Percentiles rank a stretch among this genome's conserved stretches.
Conservation (phyloP, 1,140 invertebrate species). For the Papilio xuthus region DNA sequence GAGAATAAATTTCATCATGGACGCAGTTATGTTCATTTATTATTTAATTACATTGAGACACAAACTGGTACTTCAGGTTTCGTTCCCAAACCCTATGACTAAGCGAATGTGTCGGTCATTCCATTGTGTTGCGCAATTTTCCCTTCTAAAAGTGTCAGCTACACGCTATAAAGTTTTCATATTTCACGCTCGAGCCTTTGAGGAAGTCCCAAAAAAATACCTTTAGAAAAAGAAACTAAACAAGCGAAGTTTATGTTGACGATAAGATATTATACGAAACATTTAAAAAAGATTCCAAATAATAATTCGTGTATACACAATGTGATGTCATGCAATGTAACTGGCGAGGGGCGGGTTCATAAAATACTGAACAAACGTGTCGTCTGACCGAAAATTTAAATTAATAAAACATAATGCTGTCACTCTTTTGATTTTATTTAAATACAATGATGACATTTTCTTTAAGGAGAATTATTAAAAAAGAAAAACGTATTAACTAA, state of each 20-base stretch:
- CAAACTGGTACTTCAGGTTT: conserved; percentile 8
- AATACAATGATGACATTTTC: conserved; percentile 4
- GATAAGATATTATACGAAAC: conserved; percentile 33
- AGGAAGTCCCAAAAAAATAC: conserved; percentile 16
- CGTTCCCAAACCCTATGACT: conserved; percentile 4
- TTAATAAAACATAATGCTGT: conserved; percentile 19
- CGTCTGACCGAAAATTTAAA: conserved; percentile 22
- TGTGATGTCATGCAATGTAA: conserved; percentile 36
- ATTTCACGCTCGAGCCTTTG: conserved; percentile 2
- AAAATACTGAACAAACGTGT: conserved; percentile 28
- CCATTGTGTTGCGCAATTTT: conserved; percentile 4
- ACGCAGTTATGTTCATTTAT: background rate
- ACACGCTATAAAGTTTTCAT: background rate
- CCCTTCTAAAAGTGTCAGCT: background rate
- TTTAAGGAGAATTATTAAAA: background rate
- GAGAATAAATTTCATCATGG: background rate
- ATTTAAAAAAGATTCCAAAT: background rate
- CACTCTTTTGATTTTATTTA: background rate
- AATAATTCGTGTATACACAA: conserved; percentile 13
- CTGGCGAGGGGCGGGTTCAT: background rate
- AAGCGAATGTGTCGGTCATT: conserved; percentile 2
- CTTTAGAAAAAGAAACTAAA: conserved; percentile 24
- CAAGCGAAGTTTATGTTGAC: conserved; percentile 9
- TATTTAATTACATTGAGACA: conserved; percentile 7
- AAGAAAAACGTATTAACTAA: background rate